A percentile compares a stretch with the other conserved stretches of the same genome.
phyloP scores from a whole-genome alignment of 2,797 vertebrate species.

The Trachops cirrhosus region DNA sequence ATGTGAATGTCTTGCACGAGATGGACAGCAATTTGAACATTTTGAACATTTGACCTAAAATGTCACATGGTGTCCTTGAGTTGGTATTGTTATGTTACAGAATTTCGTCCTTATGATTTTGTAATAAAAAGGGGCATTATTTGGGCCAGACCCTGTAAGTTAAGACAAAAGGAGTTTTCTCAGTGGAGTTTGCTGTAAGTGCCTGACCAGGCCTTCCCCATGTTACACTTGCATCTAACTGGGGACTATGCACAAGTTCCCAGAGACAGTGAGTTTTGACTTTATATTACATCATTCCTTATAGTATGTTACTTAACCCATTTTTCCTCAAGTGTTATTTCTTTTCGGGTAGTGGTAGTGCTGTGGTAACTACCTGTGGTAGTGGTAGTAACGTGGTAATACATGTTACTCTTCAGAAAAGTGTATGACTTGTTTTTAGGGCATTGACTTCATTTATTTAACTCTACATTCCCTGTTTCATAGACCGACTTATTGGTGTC shows the following conservation, averaged over 20 bases:
- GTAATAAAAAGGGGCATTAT: no score
- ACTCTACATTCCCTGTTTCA: background rate
- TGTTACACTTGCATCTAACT: background rate
- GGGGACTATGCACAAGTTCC: background rate
- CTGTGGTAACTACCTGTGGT: background rate
- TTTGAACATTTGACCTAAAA: no score
- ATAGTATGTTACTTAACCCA: background rate
- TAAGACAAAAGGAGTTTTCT: background rate
- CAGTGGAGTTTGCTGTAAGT: background rate
- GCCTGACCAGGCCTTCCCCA: background rate
- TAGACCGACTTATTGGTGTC: slow-evolving; percentile 94
- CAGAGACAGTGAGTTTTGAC: background rate
- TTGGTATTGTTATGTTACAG: no score
- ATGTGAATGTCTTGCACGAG: no score
- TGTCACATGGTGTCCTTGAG: no score
- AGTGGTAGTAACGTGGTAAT: background rate
- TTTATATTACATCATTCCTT: background rate
- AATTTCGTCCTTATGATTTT: no score
- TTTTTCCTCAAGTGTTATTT: background rate
- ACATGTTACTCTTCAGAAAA: slow-evolving; percentile 13
- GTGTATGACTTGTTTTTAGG: background rate
- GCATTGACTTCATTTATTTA: background rate
- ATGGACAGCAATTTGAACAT: no score
- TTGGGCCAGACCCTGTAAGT: background rate
- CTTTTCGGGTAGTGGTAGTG: background rate